phyloP scores from a whole-genome alignment of 2,888 invertebrate genomes.

The Deilephila elpenor region DNA sequence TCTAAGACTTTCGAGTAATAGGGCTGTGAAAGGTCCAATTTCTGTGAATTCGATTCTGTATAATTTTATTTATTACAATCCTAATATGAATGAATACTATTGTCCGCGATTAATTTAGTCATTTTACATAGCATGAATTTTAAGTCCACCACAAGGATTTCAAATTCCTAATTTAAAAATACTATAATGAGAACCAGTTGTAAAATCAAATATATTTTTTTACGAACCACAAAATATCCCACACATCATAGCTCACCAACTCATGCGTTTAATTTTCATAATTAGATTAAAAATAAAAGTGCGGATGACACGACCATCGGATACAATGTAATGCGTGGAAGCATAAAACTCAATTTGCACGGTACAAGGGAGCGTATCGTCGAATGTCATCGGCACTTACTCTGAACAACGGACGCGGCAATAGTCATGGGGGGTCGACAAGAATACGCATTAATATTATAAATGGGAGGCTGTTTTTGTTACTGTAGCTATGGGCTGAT shows the following conservation, averaged over 20 bases:
- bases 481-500: background rate
- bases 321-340: conserved; percentile 60
- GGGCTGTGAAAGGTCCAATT: too few relatives aligned
- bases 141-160: too few relatives aligned
- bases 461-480: background rate
- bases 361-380: conserved; percentile 64
- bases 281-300: conserved; percentile 33
- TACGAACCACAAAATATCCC: background rate
- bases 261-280: conserved; percentile 9
- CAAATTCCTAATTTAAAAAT: too few relatives aligned
- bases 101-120: too few relatives aligned
- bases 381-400: conserved; percentile 70
- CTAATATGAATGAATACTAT: too few relatives aligned
- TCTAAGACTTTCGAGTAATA: too few relatives aligned
- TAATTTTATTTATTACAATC: too few relatives aligned
- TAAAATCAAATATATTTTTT: too few relatives aligned
- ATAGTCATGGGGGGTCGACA: conserved; percentile 17
- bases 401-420: conserved; percentile 28
- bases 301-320: conserved; percentile 59
- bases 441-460: conserved; percentile 7
- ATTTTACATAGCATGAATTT: too few relatives aligned
- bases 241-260: background rate
- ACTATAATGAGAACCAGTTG: too few relatives aligned
- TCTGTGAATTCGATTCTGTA: too few relatives aligned
- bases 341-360: conserved; percentile 75